Conservation (phyloP, 2,888 invertebrate species). For the Conus canariensis region DNA sequence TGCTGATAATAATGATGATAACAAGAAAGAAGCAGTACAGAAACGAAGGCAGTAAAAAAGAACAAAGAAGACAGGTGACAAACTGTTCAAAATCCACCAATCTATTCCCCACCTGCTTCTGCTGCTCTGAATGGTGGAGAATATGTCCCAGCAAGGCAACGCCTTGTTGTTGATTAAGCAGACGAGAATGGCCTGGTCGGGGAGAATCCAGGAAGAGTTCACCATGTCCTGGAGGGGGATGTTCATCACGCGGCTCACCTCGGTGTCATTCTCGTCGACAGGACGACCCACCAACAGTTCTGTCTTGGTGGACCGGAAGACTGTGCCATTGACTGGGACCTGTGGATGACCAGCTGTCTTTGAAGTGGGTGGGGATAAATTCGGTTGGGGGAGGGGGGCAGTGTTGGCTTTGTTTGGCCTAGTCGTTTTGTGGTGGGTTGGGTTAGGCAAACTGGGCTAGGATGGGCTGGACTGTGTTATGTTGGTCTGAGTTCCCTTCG, state of each 20-base stretch:
- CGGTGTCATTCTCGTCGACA: background rate
- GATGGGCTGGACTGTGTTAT: no score
- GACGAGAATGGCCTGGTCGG: background rate
- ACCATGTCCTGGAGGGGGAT: background rate
- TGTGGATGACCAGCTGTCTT: background rate
- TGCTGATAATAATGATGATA: no score
- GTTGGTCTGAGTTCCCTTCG: no score
- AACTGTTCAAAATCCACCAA: no score
- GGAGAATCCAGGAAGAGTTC: background rate
- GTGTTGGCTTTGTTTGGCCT: background rate
- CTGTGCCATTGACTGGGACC: background rate
- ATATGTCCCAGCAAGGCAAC: background rate
- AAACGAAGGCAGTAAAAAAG: no score
- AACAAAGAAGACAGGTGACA: no score
- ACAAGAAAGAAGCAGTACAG: no score
- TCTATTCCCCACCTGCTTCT: background rate
- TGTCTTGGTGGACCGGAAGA: background rate
- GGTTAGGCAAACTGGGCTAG: no score
- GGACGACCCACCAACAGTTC: background rate
- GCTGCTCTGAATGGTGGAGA: background rate
- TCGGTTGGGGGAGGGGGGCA: no score
- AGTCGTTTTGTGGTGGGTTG: no score
- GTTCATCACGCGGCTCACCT: background rate
- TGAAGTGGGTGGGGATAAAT: no score
- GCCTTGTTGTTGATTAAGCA: background rate